Percentiles rank a stretch among this genome's conserved stretches.
These are phyloP conservation scores for Campoletis raptor DNA, from an alignment of 2,888 invertebrate genomes.

Conservation along the genomic window DNA sequence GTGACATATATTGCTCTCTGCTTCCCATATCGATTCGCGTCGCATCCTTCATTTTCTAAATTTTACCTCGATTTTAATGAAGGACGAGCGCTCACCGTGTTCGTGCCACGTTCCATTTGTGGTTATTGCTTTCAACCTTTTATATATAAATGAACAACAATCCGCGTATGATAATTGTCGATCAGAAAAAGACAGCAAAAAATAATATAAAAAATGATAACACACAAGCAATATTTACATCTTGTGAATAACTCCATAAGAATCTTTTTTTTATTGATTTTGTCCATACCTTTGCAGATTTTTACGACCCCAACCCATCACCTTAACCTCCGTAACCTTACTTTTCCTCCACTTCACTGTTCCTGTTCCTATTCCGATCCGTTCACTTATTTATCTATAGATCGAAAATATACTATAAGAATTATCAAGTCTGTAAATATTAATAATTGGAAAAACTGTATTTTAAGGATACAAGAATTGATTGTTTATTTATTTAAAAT, in stretches of 20 bases:
- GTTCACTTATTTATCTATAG: background rate
- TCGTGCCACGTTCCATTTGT: constrained; percentile 25
- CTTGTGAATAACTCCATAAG: too few species aligned
- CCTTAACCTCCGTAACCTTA: too few species aligned
- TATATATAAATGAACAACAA: background rate
- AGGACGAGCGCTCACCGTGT: background rate
- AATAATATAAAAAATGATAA: background rate
- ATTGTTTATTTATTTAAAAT: background rate
- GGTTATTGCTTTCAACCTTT: constrained; percentile 41
- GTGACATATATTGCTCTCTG: background rate
- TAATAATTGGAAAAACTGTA: too few species aligned
- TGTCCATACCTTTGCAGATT: too few species aligned
- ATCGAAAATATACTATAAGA: background rate
- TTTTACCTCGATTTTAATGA: background rate
- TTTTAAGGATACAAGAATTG: too few species aligned
- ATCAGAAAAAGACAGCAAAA: background rate
- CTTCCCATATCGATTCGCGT: background rate
- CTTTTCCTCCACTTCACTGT: too few species aligned
- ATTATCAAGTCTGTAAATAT: background rate
- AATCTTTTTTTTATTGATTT: too few species aligned
- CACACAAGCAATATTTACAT: background rate
- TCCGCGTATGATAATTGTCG: background rate
- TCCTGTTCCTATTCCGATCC: background rate
- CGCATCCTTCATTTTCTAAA: background rate
- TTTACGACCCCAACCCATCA: too few species aligned